A percentile compares a stretch with the other conserved stretches of the same genome.
These are phyloP conservation scores for Lithodes maja DNA, from an alignment of 2,888 invertebrate species.

Conservation along the genomic window DNA sequence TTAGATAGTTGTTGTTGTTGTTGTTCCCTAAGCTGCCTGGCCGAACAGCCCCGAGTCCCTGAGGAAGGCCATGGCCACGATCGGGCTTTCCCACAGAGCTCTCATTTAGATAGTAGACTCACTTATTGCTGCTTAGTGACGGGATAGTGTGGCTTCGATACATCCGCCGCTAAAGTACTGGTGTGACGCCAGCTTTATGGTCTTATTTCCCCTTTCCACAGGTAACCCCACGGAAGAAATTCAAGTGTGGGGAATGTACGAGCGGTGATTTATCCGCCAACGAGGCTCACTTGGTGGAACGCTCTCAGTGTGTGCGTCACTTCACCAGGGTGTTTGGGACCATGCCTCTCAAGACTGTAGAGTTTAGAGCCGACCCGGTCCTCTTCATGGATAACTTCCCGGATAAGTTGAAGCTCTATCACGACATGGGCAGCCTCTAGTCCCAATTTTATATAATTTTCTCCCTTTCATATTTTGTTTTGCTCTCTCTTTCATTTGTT, in stretches of 20 bases:
- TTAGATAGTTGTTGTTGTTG: too few species aligned
- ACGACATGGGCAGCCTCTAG: constrained; percentile 91
- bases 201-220: too few species aligned
- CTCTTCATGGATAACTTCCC: constrained; percentile 91
- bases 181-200: too few species aligned
- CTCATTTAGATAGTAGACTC: too few species aligned
- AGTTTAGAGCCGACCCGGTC: constrained; percentile 96
- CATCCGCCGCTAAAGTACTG: too few species aligned
- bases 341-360: constrained; percentile 91
- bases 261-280: constrained; percentile 95
- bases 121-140: too few species aligned
- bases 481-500: too few species aligned
- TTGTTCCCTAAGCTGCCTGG: too few species aligned
- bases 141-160: too few species aligned
- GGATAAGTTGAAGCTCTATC: constrained; percentile 89
- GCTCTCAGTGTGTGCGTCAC: constrained; percentile 91
- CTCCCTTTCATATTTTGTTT: not conserved
- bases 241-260: constrained; percentile 96
- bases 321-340: constrained; percentile 87
- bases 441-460: not conserved
- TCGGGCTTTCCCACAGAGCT: too few species aligned
- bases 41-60: too few species aligned
- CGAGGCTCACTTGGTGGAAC: constrained; percentile 92
- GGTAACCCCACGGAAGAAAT: constrained; percentile 97
- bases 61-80: too few species aligned